A percentile compares a stretch with the other conserved stretches of the same genome.
Conservation (phyloP, 2,113 vertebrate genomes). For the Monarcha castaneiventris region DNA sequence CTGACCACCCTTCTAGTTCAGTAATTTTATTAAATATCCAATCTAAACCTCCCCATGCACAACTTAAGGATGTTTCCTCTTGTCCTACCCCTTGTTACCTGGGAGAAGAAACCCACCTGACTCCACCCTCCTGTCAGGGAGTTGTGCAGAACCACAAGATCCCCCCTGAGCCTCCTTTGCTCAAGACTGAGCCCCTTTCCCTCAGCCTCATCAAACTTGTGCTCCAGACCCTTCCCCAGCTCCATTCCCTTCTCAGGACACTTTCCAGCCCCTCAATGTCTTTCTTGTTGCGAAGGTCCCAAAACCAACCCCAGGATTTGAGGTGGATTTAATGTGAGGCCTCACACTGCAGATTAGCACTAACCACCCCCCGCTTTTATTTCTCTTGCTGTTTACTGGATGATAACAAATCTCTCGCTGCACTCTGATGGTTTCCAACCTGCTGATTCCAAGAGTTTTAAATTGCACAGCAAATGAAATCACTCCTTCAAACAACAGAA, state of each 20-base stretch:
- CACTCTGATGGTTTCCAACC: not conserved
- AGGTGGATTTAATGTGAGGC: not conserved
- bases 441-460: not conserved
- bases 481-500: not conserved
- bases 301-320: not conserved
- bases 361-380: rapidly evolving
- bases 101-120: not conserved
- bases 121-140: not conserved
- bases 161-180: not conserved
- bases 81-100: too few species aligned
- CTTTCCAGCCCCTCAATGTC: not conserved
- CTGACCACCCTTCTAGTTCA: not conserved
- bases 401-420: not conserved
- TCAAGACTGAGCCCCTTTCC: not conserved
- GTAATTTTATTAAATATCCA: not conserved
- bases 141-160: not conserved
- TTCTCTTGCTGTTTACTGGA: not conserved
- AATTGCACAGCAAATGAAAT: not conserved
- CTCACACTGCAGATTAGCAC: not conserved
- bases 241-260: not conserved
- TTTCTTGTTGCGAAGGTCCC: not conserved
- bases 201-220: not conserved
- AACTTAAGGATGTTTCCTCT: not conserved
- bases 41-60: not conserved
- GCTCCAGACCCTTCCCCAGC: not conserved